Conservation (phyloP, 2,888 invertebrate species). For the Esperia sulphurella region DNA sequence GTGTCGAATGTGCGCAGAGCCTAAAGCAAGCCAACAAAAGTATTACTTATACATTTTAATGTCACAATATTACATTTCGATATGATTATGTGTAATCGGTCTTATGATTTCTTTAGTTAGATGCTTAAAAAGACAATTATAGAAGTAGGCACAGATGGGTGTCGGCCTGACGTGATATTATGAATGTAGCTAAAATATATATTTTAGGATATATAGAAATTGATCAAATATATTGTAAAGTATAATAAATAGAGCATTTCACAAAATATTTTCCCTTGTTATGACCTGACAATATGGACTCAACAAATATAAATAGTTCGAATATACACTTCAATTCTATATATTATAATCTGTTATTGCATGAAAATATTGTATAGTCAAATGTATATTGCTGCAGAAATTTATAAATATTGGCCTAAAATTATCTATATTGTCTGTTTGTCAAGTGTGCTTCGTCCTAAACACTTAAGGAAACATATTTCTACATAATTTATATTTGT, state of each 20-base stretch:
- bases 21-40: no score
- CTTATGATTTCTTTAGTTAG: slow-evolving; percentile 24
- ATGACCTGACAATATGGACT: slow-evolving; percentile 58
- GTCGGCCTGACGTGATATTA: slow-evolving; percentile 64
- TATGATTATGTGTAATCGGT: slow-evolving; percentile 9
- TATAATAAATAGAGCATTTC: slow-evolving; percentile 26
- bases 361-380: slow-evolving; percentile 27
- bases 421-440: slow-evolving; percentile 23
- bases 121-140: slow-evolving; percentile 56
- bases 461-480: neutral
- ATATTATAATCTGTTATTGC: slow-evolving; percentile 28
- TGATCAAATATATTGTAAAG: slow-evolving; percentile 30
- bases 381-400: slow-evolving; percentile 31
- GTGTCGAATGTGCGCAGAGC: no score
- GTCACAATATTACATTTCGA: neutral
- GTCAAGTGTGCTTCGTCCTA: slow-evolving; percentile 14
- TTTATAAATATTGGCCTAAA: slow-evolving; percentile 36
- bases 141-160: slow-evolving; percentile 38
- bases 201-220: slow-evolving; percentile 30
- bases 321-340: slow-evolving; percentile 33
- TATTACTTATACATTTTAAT: slow-evolving; percentile 12
- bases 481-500: no score
- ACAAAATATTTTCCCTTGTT: slow-evolving; percentile 49
- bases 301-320: slow-evolving; percentile 28
- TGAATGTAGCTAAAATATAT: slow-evolving; percentile 49